These are phyloP conservation scores for Centruroides vittatus DNA, from an alignment of 1,140 invertebrate species.

Conservation along the genomic window DNA sequence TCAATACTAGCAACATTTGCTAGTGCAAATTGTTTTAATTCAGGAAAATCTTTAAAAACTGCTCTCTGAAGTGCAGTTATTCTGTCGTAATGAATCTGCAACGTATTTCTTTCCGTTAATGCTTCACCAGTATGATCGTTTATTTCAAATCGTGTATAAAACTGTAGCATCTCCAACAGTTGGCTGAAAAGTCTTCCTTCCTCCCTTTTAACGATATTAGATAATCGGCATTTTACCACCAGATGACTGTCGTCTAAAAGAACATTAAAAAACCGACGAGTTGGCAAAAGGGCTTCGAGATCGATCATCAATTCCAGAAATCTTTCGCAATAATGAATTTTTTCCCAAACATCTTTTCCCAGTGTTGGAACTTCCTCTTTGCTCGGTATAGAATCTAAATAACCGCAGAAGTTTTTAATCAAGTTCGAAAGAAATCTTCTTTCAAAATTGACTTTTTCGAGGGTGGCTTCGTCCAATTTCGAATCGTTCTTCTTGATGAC, in stretches of 20 bases:
- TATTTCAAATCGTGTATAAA: slow-evolving; percentile 95
- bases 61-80: slow-evolving; percentile 84
- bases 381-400: slow-evolving; percentile 56
- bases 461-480: slow-evolving; percentile 46
- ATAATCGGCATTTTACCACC: slow-evolving; percentile 75
- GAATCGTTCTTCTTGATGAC: slow-evolving; percentile 68
- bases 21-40: slow-evolving; percentile 70
- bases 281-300: slow-evolving; percentile 84
- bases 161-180: slow-evolving; percentile 89
- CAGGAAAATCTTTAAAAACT: slow-evolving; percentile 80
- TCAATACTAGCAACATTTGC: slow-evolving; percentile 91
- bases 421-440: slow-evolving; percentile 71
- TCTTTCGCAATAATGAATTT: slow-evolving; percentile 78
- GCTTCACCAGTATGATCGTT: slow-evolving; percentile 92
- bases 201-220: slow-evolving; percentile 50
- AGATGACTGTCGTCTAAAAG: slow-evolving; percentile 90
- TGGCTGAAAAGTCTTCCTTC: slow-evolving; percentile 85
- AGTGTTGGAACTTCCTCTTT: slow-evolving; percentile 4
- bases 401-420: slow-evolving; percentile 77
- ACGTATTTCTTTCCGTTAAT: slow-evolving; percentile 84
- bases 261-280: slow-evolving; percentile 90
- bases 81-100: slow-evolving; percentile 76
- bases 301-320: slow-evolving; percentile 95
- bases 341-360: slow-evolving; percentile 40
- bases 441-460: slow-evolving; percentile 68